Evolutionary conservation across 2,113 vertebrate species (phyloP), one percentile per base, ranked within the genome.

Genomic region (Pelvicachromis taeniatus): DNA sequence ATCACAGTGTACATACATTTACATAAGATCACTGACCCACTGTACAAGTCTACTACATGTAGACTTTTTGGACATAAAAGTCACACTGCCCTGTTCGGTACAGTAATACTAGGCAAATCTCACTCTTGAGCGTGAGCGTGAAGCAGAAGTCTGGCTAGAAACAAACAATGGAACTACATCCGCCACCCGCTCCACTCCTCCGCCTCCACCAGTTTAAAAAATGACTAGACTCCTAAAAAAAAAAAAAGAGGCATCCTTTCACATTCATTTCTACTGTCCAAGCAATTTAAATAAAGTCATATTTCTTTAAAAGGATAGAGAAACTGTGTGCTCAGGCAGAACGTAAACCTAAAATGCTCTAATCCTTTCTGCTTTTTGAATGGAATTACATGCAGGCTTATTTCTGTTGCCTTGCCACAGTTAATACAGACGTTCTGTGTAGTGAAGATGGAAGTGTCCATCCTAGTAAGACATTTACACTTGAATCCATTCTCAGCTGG

Each of bases 271-370:
- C 35, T 23, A 65, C 9, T n/a, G 81, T 73, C 58, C 50, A 56
- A 81, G 50, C 65, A 7, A 89, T 89, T 84, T 68, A 78, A 73
- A 84, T 82, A n/a, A 85, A 85, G 87, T 77, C 12, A 31, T 87
- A 81, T 78, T 87, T 55, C 53, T 83, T 11, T 40, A 23, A n/a
- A 83, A 68, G 55, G 35, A 79, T 61, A 26, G 7, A 21, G 40
- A 73, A 35, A 82, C 26, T 80, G 75, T 59, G 53, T 84, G 84
- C 84, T 88, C 73, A 61, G 65, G 83, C 80, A 83, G 89, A 86
- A 83, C 84, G 5, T 81, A 55, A 80, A 84, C 56, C 87, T 88
- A 91, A 73, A 77, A 65, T 87, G 68, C 91, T 87, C 23, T 92
- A 90, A 90, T 91, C 86, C 89, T 29, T 87, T 52, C 38, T 33